phyloP scores from a whole-genome alignment of 1,140 invertebrate species.

The Phenacoccus solenopsis region DNA sequence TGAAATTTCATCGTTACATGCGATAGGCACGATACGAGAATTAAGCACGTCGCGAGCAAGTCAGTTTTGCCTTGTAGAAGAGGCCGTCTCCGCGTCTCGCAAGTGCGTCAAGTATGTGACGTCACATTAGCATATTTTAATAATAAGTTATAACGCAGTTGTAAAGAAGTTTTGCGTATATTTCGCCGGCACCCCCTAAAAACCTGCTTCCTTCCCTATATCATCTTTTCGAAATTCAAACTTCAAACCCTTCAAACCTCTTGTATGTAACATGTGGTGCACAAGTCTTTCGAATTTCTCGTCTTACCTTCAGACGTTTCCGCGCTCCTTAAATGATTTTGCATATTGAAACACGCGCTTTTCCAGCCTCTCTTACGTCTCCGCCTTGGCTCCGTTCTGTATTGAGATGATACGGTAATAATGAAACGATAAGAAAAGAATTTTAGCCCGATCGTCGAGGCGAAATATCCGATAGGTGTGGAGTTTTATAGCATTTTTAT shows the following conservation, averaged over 20 bases:
- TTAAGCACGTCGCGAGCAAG: not conserved
- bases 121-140: conserved; percentile 18
- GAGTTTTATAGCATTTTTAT: too few species aligned
- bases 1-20: too few species aligned
- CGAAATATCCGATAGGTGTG: too few species aligned
- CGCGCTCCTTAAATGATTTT: not conserved
- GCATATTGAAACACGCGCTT: not conserved
- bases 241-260: conserved; percentile 14
- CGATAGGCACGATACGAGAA: not conserved
- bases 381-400: not conserved
- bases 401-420: not conserved
- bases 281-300: conserved; percentile 9
- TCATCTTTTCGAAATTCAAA: conserved; percentile 13
- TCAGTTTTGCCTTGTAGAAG: not conserved
- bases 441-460: too few species aligned
- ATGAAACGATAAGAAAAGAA: not conserved
- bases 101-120: conserved; percentile 17
- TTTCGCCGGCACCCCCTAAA: not conserved
- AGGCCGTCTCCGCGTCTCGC: not conserved
- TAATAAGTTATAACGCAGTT: conserved; percentile 18
- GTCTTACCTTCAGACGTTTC: conserved; percentile 5
- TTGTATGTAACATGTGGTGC: conserved; percentile 14
- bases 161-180: conserved; percentile 11
- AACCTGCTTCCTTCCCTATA: not conserved
- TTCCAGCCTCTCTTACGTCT: not conserved